phyloP scores from a whole-genome alignment of 1,140 invertebrate species.

The Drosophila burlai region DNA sequence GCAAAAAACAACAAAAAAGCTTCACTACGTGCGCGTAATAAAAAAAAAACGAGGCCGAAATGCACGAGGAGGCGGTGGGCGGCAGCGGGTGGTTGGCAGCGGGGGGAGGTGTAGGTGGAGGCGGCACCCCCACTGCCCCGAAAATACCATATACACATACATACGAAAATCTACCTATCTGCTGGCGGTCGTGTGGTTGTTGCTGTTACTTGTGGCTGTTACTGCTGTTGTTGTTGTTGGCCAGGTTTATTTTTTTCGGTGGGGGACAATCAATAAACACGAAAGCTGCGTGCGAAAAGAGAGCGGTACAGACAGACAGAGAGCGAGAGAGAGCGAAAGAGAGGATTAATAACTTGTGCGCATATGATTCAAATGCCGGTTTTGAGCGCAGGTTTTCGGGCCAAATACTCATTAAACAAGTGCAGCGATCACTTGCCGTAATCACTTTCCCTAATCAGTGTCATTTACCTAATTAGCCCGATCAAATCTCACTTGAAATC shows the following conservation, averaged over 20 bases:
- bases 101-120: slow-evolving; percentile 43
- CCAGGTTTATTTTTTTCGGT: slow-evolving; percentile 45
- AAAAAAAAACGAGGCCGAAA: slow-evolving; percentile 77
- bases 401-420: slow-evolving; percentile 17
- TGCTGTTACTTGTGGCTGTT: slow-evolving; percentile 32
- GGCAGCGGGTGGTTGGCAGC: slow-evolving; percentile 20
- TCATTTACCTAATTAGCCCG: slow-evolving; percentile 17
- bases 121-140: slow-evolving; percentile 30
- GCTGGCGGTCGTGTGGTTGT: slow-evolving; percentile 21
- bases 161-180: slow-evolving; percentile 79
- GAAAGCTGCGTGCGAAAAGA: slow-evolving; percentile 44
- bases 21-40: slow-evolving; percentile 76
- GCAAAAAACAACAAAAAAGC: slow-evolving; percentile 45
- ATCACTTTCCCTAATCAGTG: slow-evolving; percentile 49
- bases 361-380: slow-evolving; percentile 66
- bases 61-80: slow-evolving; percentile 61
- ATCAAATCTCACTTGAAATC: slow-evolving; percentile 15
- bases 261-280: slow-evolving; percentile 76
- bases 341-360: slow-evolving; percentile 26
- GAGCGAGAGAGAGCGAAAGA: neutral
- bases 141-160: slow-evolving; percentile 72
- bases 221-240: slow-evolving; percentile 51
- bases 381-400: slow-evolving; percentile 33
- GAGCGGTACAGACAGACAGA: neutral
- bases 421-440: slow-evolving; percentile 21